phyloP scores from a whole-genome alignment of 2,113 vertebrate genomes.

The Clarias macrocephalus region DNA sequence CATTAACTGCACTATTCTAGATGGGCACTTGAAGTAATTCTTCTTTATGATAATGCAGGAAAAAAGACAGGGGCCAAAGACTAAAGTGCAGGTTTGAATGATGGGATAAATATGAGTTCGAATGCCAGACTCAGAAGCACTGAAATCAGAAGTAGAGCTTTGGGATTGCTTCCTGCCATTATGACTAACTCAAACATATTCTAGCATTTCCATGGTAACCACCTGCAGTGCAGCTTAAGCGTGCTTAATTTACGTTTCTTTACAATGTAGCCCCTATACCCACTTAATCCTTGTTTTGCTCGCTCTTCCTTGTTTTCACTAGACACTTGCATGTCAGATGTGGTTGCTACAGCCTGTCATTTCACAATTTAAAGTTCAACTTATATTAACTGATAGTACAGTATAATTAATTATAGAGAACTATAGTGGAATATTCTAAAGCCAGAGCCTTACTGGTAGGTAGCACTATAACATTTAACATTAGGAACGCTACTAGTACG shows the following conservation, averaged over 20 bases:
- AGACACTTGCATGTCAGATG: constrained; percentile 9
- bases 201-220: constrained; percentile 55
- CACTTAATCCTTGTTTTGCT: neutral
- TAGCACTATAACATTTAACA: neutral
- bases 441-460: neutral
- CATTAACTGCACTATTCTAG: neutral
- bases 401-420: neutral
- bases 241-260: constrained; percentile 37
- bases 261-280: neutral
- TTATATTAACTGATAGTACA: neutral
- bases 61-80: neutral
- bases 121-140: constrained; percentile 51
- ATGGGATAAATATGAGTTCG: constrained; percentile 28
- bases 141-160: constrained; percentile 56
- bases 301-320: constrained; percentile 3
- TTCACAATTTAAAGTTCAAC: constrained; percentile 23
- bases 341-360: neutral
- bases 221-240: constrained; percentile 42
- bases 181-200: constrained; percentile 56
- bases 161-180: constrained; percentile 62
- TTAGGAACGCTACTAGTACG: neutral
- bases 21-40: neutral
- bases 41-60: neutral
- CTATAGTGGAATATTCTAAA: neutral
- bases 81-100: constrained; percentile 45